phyloP scores from a whole-genome alignment of 2,888 invertebrate genomes.

The Melanostoma mellinum region DNA sequence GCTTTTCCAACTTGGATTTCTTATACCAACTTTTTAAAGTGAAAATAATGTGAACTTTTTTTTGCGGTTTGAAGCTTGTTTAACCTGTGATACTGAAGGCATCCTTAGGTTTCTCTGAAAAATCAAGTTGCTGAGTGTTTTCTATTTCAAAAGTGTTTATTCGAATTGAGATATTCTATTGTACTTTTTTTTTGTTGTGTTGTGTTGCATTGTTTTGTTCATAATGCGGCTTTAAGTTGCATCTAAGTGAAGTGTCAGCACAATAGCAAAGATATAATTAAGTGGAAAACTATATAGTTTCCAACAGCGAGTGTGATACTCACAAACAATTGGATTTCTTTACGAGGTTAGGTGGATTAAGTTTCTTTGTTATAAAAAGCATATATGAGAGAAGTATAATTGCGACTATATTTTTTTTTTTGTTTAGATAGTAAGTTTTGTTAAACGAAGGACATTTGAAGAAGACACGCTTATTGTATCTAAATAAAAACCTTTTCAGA shows the following conservation, averaged over 20 bases:
- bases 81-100: slow-evolving; percentile 37
- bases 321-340: slow-evolving; percentile 51
- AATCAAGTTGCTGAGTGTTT: slow-evolving; percentile 44
- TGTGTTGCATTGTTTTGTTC: neutral
- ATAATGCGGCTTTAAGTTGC: slow-evolving; percentile 31
- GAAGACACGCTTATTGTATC: slow-evolving; percentile 16
- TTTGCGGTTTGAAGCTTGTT: slow-evolving; percentile 40
- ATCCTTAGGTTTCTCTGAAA: slow-evolving; percentile 45
- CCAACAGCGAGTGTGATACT: slow-evolving; percentile 47
- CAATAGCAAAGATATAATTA: slow-evolving; percentile 48
- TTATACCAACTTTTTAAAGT: slow-evolving; percentile 25
- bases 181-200: slow-evolving; percentile 12
- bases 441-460: slow-evolving; percentile 26
- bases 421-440: slow-evolving; percentile 10
- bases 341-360: slow-evolving; percentile 55
- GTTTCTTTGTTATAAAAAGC: slow-evolving; percentile 32
- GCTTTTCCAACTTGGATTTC: slow-evolving; percentile 5
- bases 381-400: slow-evolving; percentile 10
- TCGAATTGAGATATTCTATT: slow-evolving; percentile 6
- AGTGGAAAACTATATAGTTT: slow-evolving; percentile 53
- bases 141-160: slow-evolving; percentile 22
- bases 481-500: neutral
- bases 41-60: slow-evolving; percentile 40
- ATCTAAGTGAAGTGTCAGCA: slow-evolving; percentile 63
- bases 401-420: slow-evolving; percentile 7